phyloP scores from a whole-genome alignment of 2,113 vertebrate species.

The Globicephala melas region DNA sequence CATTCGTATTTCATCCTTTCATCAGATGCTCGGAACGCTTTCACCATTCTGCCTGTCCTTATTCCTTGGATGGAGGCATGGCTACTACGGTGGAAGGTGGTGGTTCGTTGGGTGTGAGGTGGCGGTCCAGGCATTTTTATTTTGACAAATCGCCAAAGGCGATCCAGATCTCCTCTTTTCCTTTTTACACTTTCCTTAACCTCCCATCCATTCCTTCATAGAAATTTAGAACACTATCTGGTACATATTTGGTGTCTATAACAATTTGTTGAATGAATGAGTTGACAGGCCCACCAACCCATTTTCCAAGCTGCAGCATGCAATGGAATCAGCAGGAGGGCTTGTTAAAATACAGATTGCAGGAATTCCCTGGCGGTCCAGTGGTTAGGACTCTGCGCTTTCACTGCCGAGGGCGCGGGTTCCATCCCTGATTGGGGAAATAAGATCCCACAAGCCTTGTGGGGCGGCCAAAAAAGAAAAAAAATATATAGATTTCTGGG shows the following conservation, averaged over 20 bases:
- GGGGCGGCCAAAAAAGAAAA: neutral
- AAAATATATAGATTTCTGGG: neutral
- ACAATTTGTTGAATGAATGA: neutral
- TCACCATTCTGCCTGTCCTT: neutral
- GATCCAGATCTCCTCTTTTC: neutral
- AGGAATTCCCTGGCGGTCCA: neutral
- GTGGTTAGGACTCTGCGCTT: neutral
- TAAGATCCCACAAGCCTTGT: neutral
- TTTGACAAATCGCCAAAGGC: neutral
- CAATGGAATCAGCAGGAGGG: neutral
- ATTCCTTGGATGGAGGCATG: neutral
- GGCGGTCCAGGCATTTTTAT: neutral
- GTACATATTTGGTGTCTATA: neutral
- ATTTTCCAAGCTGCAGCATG: neutral
- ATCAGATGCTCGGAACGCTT: neutral
- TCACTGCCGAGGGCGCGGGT: neutral
- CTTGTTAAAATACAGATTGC: neutral
- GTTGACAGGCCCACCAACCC: neutral
- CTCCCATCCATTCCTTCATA: neutral
- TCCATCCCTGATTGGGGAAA: neutral
- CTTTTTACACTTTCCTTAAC: neutral
- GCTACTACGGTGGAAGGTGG: neutral
- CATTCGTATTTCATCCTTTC: neutral
- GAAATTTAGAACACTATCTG: neutral
- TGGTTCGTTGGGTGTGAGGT: neutral